Percentiles rank a stretch among this genome's conserved stretches.
phyloP scores from a whole-genome alignment of 2,797 vertebrate species.

The Hirundo rustica region DNA sequence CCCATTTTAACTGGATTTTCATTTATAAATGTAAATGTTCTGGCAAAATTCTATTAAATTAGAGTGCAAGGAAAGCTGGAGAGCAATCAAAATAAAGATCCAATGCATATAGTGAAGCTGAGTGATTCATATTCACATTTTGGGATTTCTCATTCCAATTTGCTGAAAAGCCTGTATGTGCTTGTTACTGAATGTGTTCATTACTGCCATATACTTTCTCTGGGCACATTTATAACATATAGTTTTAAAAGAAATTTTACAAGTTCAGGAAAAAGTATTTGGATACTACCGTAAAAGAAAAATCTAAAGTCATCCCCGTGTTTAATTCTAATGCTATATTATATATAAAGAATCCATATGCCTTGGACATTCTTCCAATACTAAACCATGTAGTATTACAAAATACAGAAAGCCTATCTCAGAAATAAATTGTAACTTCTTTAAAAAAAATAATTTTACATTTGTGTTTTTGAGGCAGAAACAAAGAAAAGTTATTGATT shows the following conservation, averaged over 20 bases:
- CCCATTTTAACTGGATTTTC: background rate
- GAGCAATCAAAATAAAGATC: background rate
- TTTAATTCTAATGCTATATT: background rate
- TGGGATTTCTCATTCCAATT: background rate
- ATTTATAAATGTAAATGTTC: constrained; percentile 40
- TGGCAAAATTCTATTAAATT: background rate
- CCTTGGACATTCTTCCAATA: background rate
- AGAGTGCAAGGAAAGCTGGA: background rate
- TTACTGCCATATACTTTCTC: background rate
- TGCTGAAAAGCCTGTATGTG: background rate
- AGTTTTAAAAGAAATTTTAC: background rate
- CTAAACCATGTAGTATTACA: background rate
- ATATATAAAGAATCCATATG: background rate
- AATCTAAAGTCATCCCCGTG: background rate
- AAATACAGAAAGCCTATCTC: background rate
- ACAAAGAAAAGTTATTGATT: background rate
- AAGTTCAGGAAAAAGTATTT: background rate
- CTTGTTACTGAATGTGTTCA: background rate
- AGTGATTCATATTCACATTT: constrained; percentile 22
- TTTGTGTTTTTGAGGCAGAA: constrained; percentile 28
- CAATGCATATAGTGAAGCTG: background rate
- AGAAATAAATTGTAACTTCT: background rate
- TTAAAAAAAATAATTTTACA: background rate
- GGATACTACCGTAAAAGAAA: background rate
- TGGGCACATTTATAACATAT: background rate